These are phyloP conservation scores for Mnemiopsis leidyi DNA, from an alignment of 37 sponge, comb jelly and placozoan species.

Conservation along the genomic window DNA sequence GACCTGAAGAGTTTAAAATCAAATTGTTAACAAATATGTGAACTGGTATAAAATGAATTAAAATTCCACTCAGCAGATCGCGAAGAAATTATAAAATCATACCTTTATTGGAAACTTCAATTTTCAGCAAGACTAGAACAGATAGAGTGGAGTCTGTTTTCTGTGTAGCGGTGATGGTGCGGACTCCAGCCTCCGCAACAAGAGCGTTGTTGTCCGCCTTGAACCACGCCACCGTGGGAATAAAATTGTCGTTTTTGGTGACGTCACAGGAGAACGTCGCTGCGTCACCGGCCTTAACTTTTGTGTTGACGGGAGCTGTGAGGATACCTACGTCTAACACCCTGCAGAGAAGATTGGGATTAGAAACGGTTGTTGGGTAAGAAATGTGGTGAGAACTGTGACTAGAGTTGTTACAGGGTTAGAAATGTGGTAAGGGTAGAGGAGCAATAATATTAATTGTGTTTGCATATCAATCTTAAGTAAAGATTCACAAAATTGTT, in stretches of 20 bases:
- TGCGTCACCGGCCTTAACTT: background rate
- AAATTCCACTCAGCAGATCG: background rate
- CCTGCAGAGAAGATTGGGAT: too few relatives aligned
- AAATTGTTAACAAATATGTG: too few relatives aligned
- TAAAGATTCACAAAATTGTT: too few relatives aligned
- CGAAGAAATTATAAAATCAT: background rate
- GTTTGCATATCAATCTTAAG: too few relatives aligned
- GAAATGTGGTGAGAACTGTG: too few relatives aligned
- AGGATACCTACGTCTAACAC: slow-evolving; percentile 21
- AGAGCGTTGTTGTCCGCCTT: background rate
- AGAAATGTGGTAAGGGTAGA: too few relatives aligned
- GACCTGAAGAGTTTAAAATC: too few relatives aligned
- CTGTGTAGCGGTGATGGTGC: background rate
- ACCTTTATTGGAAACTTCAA: background rate
- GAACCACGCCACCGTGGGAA: slow-evolving; percentile 27
- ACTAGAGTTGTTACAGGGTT: too few relatives aligned
- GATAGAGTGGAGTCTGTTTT: background rate
- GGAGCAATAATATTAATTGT: too few relatives aligned
- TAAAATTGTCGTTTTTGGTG: background rate
- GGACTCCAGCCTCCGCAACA: background rate
- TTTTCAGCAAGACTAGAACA: background rate
- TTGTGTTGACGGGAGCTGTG: background rate
- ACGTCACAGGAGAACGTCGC: slow-evolving; percentile 5
- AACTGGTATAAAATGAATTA: background rate
- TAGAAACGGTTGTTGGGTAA: too few relatives aligned